Evolutionary conservation across 2,888 invertebrate species (phyloP), one percentile per base, ranked within the genome.

Genomic region (Heliconius charithonia): DNA sequence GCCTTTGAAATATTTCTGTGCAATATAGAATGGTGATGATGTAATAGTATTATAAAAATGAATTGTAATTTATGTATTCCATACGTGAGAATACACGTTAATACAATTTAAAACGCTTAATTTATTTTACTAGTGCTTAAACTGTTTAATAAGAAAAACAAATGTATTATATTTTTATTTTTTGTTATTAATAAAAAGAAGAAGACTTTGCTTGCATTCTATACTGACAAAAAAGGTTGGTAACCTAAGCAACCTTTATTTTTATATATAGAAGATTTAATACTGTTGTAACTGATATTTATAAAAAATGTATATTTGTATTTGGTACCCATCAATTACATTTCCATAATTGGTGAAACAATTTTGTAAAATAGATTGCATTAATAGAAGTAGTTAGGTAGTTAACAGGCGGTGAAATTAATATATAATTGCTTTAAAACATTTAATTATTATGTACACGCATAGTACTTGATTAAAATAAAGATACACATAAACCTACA

Each of bases 1-100:
- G 62, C 76, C 73, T 79, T 78, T 79, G 70, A 77, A 77, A 73
- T 73, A 66, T 45, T 76, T 74, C 66, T 78, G 56, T 78, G 77
- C 73, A 78, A 74, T 69, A 74, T 59, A 66, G 77, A 75, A 78
- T 71, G 75, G 70, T 37, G 25, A 32, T 78, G 74, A 74, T 74
- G 78, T 70, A 78, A 78, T 67, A 25, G 4, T 62, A 74, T 45
- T 67, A 69, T 45, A 41, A 74, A 73, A 73, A 37, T 27, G 41
- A 27, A 73, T 56, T 74, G 19, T 69, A 45, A 16, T 25, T 67
- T 67, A 67, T 67, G 37, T 67, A 67, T 37, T 37, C 29, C n/a
- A n/a, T 37, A 67, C 12, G 32, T 67, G 22, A 37, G 51, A 51
- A 51, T 51, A 51, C 51, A 7, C 51, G 51, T 51, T 51, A 51